Percentiles rank a stretch among this genome's conserved stretches.
Evolutionary conservation across 2,888 invertebrate species (phyloP).

Genomic region (Morpho helenor): DNA sequence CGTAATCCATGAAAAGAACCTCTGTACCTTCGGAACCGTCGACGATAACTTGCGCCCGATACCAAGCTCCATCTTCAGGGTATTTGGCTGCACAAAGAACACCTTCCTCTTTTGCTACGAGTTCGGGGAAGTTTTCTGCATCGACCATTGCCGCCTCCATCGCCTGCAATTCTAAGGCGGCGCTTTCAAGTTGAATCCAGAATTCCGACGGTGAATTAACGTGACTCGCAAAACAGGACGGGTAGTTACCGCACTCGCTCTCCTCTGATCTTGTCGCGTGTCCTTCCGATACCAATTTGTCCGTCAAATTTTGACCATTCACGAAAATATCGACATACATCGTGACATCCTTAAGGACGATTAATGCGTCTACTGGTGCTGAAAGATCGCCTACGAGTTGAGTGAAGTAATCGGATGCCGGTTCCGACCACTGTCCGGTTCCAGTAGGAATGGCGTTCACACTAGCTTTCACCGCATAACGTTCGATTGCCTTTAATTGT

Average conservation of each 20-base stretch:
- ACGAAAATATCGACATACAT: constrained; percentile 83
- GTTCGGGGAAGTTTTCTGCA: constrained; percentile 73
- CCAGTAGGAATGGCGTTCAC: constrained; percentile 83
- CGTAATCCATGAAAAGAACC: constrained; percentile 84
- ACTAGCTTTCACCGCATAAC: constrained; percentile 81
- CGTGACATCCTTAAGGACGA: constrained; percentile 79
- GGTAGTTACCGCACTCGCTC: constrained; percentile 70
- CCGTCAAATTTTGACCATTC: constrained; percentile 79
- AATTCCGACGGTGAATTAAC: constrained; percentile 87
- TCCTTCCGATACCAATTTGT: constrained; percentile 79
- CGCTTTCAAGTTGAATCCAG: constrained; percentile 87
- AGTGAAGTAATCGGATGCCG: constrained; percentile 78
- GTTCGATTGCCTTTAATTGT: constrained; percentile 74
- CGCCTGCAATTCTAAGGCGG: constrained; percentile 73
- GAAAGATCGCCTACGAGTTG: constrained; percentile 71
- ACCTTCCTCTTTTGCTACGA: constrained; percentile 68
- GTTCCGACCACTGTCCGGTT: constrained; percentile 82
- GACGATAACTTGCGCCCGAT: constrained; percentile 82
- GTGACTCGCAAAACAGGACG: constrained; percentile 86
- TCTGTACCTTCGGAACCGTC: constrained; percentile 77
- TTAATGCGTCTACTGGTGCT: constrained; percentile 67
- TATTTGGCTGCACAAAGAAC: constrained; percentile 82
- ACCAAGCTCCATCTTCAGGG: constrained; percentile 83
- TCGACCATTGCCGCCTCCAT: constrained; percentile 79
- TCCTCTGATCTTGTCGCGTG: constrained; percentile 77